Base-by-base conservation (phyloP, 2,113 vertebrate genomes). In the Osmerus eperlanus region DNA sequence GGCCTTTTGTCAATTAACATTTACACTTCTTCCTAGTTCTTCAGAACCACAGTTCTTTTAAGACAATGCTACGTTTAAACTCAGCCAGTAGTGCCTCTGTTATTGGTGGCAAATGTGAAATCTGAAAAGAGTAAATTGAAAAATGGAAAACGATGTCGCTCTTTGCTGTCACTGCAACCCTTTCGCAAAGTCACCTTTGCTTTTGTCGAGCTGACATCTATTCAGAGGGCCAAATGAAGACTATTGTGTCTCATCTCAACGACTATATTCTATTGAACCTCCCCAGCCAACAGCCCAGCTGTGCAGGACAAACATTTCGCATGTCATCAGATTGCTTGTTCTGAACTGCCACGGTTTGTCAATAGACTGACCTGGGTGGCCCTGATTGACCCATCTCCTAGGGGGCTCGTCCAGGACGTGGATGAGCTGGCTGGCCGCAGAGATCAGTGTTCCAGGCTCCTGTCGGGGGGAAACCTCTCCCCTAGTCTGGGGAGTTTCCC, bases 311-410 rank as follows among this genome's bases (percentile, higher is more conserved):
- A 65, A 41, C 32, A 41, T 65, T 65, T 65, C 41, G 25, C 29
- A 16, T 41, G 62, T 65, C 29, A 41, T 65, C 62, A 65, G 16
- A 65, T 65, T 41, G 32, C 62, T 41, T 65, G 62, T 65, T n/a
- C 62, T 19, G 15, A 65, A 65, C 32, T n/a, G 16, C 9, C 28
- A 65, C 15, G 16, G 28, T 56, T 3, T 41, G 58, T 36, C 18
- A 61, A 53, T 14, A 61, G 65, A 11, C 4, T 54, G 36, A 54
- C 47, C 66, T 14, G 47, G 47, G 19, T 7, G 28, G n/a, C 59
- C 73, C 19, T 56, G 36, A 9, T 16, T 62, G 18, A 4, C 56
- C 41, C 47, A 11, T 63, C 28, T 62, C 58, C 19, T n/a, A 18
- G 32, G 51, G 28, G 51, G 15, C 59, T 52, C 3, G n/a, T 25